These are phyloP conservation scores for Isurus oxyrinchus DNA, from an alignment of 2,113 vertebrate species.

Conservation along the genomic window DNA sequence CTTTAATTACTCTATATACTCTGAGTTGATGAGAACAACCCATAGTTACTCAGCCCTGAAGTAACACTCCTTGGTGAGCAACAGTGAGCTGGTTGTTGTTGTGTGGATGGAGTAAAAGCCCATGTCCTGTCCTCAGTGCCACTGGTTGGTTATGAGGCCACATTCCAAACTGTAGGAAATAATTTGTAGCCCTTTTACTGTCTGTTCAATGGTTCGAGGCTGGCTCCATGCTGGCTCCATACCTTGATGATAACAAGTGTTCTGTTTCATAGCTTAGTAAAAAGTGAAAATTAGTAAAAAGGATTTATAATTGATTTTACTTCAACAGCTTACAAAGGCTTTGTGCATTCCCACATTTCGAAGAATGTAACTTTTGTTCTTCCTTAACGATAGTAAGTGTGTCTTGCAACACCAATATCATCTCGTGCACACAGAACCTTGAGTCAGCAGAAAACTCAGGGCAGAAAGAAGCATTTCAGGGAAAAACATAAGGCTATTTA, in stretches of 20 bases:
- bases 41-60: too few relatives aligned
- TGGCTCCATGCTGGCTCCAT: too few relatives aligned
- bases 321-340: neutral
- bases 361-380: neutral
- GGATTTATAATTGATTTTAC: neutral
- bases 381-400: neutral
- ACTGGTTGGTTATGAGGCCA: too few relatives aligned
- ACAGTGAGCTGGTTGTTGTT: too few relatives aligned
- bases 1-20: too few relatives aligned
- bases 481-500: neutral
- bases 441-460: neutral
- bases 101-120: too few relatives aligned
- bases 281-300: neutral
- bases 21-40: too few relatives aligned
- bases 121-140: too few relatives aligned
- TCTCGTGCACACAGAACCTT: neutral
- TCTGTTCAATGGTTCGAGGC: too few relatives aligned
- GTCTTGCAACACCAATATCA: neutral
- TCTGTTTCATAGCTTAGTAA: neutral
- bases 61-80: too few relatives aligned
- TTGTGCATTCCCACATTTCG: neutral
- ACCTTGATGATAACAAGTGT: neutral
- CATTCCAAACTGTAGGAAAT: too few relatives aligned
- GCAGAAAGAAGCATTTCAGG: neutral
- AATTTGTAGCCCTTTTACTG: too few relatives aligned